Base-by-base conservation (phyloP, 2,888 invertebrate genomes). In the Andricus quercusramuli region DNA sequence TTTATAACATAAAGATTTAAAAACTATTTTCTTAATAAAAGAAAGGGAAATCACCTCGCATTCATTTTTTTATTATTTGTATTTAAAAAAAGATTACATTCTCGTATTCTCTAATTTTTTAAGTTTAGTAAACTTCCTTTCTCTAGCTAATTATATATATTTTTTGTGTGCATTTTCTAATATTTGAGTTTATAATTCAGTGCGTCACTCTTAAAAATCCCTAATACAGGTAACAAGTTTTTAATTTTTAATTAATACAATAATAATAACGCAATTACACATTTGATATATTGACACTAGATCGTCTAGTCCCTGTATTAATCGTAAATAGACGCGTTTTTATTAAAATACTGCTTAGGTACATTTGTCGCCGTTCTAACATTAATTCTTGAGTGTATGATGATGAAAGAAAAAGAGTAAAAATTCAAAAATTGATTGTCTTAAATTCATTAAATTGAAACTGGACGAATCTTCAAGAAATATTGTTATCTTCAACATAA, bases 291-390 rank as follows among this genome's bases (percentile, higher is more conserved):
- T 22, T 59, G 59, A 22, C 4, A 67, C 70, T 32, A 70, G n/a
- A 70, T 32, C 29, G 29, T 51, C 47, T 51, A 70, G 17, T 70
- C 25, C 56, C 20, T 56, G 20, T 32, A n/a, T n/a, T 56, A 70
- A 29, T 51, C 20, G 29, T 29, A 47, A 70, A 70, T 51, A 51
- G 70, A 51, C 47, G 32, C 8, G 17, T 56, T 15, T 59, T 74
- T 56, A 56, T n/a, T n/a, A n/a, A 74, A 74, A 74, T 70, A 66
- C 66, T 66, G 66, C 11, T 37, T 29, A 32, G 66, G 66, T 66
- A 66, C 37, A 29, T 66, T 66, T 29, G 66, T 66, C n/a, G 11
- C 22, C 11, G 13, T 22, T 56, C 11, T 11, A 22, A 59, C n/a
- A 59, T 59, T 9, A 59, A 13, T 22, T n/a, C 3, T 56, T 22